A percentile compares a stretch with the other conserved stretches of the same genome.
Evolutionary conservation across 30 jellyfish, hydroid and myxozoan genomes (phyloP).

Genomic region (Hydractinia symbiolongicarpus): DNA sequence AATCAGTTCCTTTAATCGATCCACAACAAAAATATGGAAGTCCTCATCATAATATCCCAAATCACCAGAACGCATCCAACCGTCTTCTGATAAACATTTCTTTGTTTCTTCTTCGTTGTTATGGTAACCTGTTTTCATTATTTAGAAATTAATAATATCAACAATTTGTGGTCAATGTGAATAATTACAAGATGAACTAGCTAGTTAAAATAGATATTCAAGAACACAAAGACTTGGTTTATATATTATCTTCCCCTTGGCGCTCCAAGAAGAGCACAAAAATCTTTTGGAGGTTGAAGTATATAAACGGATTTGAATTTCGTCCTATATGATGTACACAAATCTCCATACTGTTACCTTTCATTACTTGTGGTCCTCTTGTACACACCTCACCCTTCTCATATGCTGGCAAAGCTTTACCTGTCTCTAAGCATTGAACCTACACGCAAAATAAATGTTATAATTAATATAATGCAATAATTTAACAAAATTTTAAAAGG

Average conservation of each 20-base stretch:
- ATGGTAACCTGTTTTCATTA: constrained; percentile 45
- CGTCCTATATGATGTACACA: too few relatives aligned
- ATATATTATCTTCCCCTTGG: too few relatives aligned
- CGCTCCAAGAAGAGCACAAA: too few relatives aligned
- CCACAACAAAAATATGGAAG: constrained; percentile 50
- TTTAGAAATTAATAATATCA: too few relatives aligned
- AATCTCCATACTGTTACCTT: constrained; percentile 34
- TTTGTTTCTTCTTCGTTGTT: constrained; percentile 65
- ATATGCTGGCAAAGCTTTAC: constrained; percentile 54
- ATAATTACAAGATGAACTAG: too few relatives aligned
- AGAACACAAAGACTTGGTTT: too few relatives aligned
- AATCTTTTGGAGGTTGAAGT: too few relatives aligned
- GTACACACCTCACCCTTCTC: constrained; percentile 71
- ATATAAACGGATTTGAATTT: too few relatives aligned
- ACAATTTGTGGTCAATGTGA: too few relatives aligned
- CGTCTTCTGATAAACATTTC: constrained; percentile 61
- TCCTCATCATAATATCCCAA: constrained; percentile 78
- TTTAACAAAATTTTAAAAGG: not conserved
- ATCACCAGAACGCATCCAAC: constrained; percentile 93
- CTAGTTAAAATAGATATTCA: too few relatives aligned
- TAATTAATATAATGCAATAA: not conserved
- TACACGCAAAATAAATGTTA: not conserved
- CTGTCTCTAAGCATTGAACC: constrained; percentile 49
- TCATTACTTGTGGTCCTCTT: constrained; percentile 88
- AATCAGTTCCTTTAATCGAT: constrained; percentile 79